A percentile compares a stretch with the other conserved stretches of the same genome.
These are phyloP conservation scores for Luehdorfia chinensis DNA, from an alignment of 1,140 invertebrate species.

Conservation along the genomic window DNA sequence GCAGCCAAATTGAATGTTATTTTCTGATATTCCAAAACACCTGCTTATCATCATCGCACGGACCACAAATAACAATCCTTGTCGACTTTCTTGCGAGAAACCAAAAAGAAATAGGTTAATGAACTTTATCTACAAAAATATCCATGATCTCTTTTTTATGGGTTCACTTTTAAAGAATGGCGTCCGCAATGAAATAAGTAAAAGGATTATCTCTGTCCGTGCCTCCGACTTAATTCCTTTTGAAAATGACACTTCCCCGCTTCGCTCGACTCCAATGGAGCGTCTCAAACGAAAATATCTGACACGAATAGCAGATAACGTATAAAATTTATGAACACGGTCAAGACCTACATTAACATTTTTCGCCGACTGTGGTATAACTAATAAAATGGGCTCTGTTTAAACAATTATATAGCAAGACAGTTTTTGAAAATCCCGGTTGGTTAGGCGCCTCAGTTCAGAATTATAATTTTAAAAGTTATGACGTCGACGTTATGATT, in stretches of 20 bases:
- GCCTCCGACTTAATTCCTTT: background rate
- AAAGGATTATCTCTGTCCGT: background rate
- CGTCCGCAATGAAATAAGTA: background rate
- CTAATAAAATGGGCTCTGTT: constrained; percentile 3
- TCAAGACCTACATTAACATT: constrained; percentile 19
- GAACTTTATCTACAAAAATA: too few species aligned
- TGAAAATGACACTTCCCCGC: constrained; percentile 14
- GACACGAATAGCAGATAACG: constrained; percentile 19
- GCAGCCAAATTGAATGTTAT: too few species aligned
- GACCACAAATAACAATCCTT: too few species aligned
- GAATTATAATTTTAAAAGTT: background rate
- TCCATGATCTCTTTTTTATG: too few species aligned
- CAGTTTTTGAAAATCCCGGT: background rate
- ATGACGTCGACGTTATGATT: background rate
- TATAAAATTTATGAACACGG: constrained; percentile 23
- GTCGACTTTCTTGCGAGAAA: too few species aligned
- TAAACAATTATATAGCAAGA: constrained; percentile 14
- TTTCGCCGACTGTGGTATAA: background rate
- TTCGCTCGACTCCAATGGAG: too few species aligned
- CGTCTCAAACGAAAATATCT: constrained; percentile 22
- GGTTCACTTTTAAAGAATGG: background rate
- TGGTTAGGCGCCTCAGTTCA: background rate
- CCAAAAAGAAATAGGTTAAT: too few species aligned
- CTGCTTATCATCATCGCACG: too few species aligned
- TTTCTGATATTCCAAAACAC: too few species aligned